phyloP scores from a whole-genome alignment of 2,888 invertebrate genomes.

The Volucella bombylans region DNA sequence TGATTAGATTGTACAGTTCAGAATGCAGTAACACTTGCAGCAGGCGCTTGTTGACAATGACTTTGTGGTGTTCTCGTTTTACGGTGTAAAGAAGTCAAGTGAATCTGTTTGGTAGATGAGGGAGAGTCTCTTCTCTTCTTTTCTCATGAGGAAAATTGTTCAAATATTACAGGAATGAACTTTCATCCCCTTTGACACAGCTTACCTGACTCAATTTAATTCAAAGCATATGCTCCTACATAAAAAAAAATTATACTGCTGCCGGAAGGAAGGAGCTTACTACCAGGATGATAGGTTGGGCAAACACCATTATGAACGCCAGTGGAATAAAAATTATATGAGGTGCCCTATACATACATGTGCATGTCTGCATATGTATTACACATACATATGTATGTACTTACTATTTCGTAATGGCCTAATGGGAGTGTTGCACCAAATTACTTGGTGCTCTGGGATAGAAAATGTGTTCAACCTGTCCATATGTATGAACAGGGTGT shows the following conservation, averaged over 20 bases:
- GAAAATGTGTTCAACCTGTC: constrained; percentile 1
- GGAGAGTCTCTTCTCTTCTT: constrained; percentile 3
- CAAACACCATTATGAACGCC: constrained; percentile 37
- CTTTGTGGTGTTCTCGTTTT: constrained; percentile 38
- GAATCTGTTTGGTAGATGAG: constrained; percentile 8
- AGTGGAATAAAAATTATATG: constrained; percentile 65
- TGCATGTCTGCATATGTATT: constrained; percentile 34
- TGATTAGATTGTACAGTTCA: constrained; percentile 18
- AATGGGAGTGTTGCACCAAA: constrained; percentile 50
- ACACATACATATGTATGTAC: neutral
- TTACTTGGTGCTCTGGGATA: constrained; percentile 33
- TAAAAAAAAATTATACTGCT: constrained; percentile 27
- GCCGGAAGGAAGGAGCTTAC: constrained; percentile 58
- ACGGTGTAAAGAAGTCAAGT: constrained; percentile 34
- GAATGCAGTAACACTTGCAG: neutral
- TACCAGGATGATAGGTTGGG: constrained; percentile 42
- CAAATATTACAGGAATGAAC: constrained; percentile 8
- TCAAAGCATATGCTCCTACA: constrained; percentile 31
- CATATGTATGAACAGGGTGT: constrained; percentile 21
- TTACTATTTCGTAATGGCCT: constrained; percentile 44
- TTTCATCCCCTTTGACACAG: constrained; percentile 13
- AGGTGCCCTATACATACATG: constrained; percentile 52
- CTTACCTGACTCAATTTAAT: constrained; percentile 27
- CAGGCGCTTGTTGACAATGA: constrained; percentile 47
- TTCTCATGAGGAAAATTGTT: neutral